Evolutionary conservation across 1,140 invertebrate species (phyloP), one percentile per base, ranked within the genome.

Genomic region (Pseudoatta argentina): DNA sequence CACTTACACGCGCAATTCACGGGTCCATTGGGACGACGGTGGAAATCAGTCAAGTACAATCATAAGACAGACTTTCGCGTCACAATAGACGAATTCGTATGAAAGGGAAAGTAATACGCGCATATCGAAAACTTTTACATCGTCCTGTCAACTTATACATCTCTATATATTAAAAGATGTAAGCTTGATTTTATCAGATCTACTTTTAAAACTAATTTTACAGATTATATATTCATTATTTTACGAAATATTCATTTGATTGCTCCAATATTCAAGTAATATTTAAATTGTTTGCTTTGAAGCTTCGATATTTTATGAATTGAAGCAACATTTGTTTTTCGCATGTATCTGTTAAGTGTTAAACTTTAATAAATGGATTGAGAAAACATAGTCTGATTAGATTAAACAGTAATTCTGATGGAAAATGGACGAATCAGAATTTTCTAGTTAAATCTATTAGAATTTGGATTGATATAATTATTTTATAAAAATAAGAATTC

Each of bases 1-100:
- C 61, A 82, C 34, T 81, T 76, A 64, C 44, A 75, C 34, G 44
- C 64, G 57, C 55, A 82, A 88, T 88, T 87, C 61, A 30, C 21
- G 75, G 3, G 48, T 87, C 75, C 69, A 72, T 73, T 21, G 67
- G 61, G 21, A 57, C 67, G 79, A 30, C 48, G 27, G 73, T 88
- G 61, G 63, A 85, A 90, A 85, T 89, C 66, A 66, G 44, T 66
- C 39, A 59, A 51, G 39, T 27, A 14, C 57, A 6, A 27, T 5
- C 16, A 44, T 39, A 12, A 76, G 34, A 24, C 34, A 55, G 55
- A 63, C 34, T 76, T 63, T 34, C 30, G 30, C 21, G 21, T 39
- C 27, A 48, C 64, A 67, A 67, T 67, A 5, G 10, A 1, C 34
- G 39, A 48, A 66, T 39, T 39, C 18, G 64, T 18, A n/a, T 2